Base-by-base conservation (phyloP, 2,797 vertebrate species). In the Mormyrops attenuatus region DNA sequence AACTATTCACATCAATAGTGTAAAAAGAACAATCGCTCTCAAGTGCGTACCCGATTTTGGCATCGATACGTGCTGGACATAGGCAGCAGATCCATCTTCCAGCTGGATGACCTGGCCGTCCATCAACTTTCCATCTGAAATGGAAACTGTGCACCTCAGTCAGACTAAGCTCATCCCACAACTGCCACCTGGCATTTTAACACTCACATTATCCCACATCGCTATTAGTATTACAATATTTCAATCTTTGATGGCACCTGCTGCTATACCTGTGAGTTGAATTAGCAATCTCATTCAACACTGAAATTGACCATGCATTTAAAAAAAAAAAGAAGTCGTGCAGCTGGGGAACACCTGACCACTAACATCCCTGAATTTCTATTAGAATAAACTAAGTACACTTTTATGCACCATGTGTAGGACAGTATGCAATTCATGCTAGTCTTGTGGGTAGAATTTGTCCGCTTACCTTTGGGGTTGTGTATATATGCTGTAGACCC, bases 401-500 rank as follows among this genome's bases (percentile, higher is more conserved):
- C 34, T 44, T 80, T 34, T 41, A 34, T 34, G 9, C 30, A 73
- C 69, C 8, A 47, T 80, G 73, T 80, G 17, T 9, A 80, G 38
- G 38, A 20, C 7, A 9, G 20, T 47, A 47, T 82, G 38, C 77
- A 82, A 0, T 82, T 44, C 41, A 82, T 47, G 6, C 17, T 47
- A 22, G 38, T 82, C 41, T 82, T 47, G 77, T 4, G 41, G 20
- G 20, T 47, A 47, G 3, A 47, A 82, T 82, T 82, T n/a, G 47
- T 34, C 17, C 17, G 8, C 77, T 22, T 94, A 97, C 97, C 97
- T 96, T 99, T 99, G 91, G 97, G 96, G 87, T 97, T 99, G 89
- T 99, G 98, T 93, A 99, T 99, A 89, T 99, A 99, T 11, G 99
- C 99, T 0, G 99, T 99, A 91, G 98, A 99, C 34, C 99, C 99